Evolutionary conservation across 2,888 invertebrate species (phyloP).

Genomic region (Tillus elongatus): DNA sequence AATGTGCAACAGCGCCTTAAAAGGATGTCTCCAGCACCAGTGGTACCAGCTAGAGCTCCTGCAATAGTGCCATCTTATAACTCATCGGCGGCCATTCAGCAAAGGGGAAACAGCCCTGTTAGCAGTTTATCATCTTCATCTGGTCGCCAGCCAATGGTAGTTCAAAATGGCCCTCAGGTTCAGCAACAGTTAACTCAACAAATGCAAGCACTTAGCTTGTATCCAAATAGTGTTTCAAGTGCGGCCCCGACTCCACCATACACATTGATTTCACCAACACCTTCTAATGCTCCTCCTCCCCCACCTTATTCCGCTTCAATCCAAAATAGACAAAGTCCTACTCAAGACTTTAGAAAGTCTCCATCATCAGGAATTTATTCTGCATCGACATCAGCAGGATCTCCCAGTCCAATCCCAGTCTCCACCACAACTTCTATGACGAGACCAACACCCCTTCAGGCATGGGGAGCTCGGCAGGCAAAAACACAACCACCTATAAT

Average conservation of each 20-base stretch:
- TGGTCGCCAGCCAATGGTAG: conserved; percentile 67
- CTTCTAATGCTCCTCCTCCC: conserved; percentile 58
- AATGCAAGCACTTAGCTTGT: conserved; percentile 76
- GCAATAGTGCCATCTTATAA: conserved; percentile 49
- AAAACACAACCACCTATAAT: conserved; percentile 89
- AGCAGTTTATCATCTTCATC: conserved; percentile 29
- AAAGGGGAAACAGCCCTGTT: conserved; percentile 53
- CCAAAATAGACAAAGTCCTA: conserved; percentile 80
- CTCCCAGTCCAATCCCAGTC: conserved; percentile 61
- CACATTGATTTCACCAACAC: conserved; percentile 45
- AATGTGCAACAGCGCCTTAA: conserved; percentile 65
- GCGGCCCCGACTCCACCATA: conserved; percentile 56
- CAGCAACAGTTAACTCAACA: conserved; percentile 83
- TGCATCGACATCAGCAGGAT: conserved; percentile 62
- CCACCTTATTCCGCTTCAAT: conserved; percentile 80
- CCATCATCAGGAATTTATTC: conserved; percentile 82
- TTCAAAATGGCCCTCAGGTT: conserved; percentile 69
- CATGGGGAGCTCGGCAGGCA: conserved; percentile 79
- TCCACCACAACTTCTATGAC: conserved; percentile 57
- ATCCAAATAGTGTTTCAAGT: conserved; percentile 52
- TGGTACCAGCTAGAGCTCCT: conserved; percentile 58
- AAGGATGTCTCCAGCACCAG: conserved; percentile 66
- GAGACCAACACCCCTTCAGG: conserved; percentile 71
- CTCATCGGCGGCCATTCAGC: conserved; percentile 26
- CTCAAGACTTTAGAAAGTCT: conserved; percentile 69